phyloP scores from a whole-genome alignment of 2,113 vertebrate genomes.

The Brachyistius frenatus region DNA sequence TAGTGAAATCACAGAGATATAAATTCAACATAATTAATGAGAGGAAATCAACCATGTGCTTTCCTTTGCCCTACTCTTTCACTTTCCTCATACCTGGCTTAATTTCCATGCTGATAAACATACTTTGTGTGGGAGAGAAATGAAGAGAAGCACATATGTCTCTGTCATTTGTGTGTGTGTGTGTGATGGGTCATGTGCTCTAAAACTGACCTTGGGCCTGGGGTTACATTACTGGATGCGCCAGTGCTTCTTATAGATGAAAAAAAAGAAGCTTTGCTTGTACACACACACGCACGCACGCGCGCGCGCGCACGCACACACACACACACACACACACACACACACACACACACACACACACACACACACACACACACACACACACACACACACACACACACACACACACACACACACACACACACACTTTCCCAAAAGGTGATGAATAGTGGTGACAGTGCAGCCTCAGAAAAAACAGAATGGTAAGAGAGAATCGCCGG shows the following conservation, averaged over 20 bases:
- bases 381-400: not conserved
- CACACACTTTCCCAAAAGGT: slow-evolving; percentile 22
- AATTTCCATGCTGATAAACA: too few relatives aligned
- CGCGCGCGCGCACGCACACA: slow-evolving; percentile 1
- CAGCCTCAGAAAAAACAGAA: slow-evolving; percentile 5
- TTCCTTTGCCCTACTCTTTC: too few relatives aligned
- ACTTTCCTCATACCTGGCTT: too few relatives aligned
- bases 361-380: not conserved
- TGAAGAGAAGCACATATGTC: slow-evolving; percentile 11
- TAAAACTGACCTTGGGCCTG: slow-evolving; percentile 68
- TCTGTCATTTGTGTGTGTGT: slow-evolving; percentile 29
- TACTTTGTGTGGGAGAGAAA: not conserved
- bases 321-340: not conserved
- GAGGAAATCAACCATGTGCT: too few relatives aligned
- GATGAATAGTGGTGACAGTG: slow-evolving; percentile 26
- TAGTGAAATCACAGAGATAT: too few relatives aligned
- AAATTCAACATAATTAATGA: too few relatives aligned
- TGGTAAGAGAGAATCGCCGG: slow-evolving; percentile 19
- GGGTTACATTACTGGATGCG: slow-evolving; percentile 71
- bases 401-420: not conserved
- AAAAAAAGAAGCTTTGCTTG: slow-evolving; percentile 27
- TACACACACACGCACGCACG: not conserved
- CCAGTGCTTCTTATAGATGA: slow-evolving; percentile 48
- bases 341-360: not conserved
- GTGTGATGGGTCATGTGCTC: slow-evolving; percentile 45